Evolutionary conservation across 1,140 invertebrate genomes (phyloP), one percentile per base, ranked within the genome.

Genomic region (Drosophila virilis): DNA sequence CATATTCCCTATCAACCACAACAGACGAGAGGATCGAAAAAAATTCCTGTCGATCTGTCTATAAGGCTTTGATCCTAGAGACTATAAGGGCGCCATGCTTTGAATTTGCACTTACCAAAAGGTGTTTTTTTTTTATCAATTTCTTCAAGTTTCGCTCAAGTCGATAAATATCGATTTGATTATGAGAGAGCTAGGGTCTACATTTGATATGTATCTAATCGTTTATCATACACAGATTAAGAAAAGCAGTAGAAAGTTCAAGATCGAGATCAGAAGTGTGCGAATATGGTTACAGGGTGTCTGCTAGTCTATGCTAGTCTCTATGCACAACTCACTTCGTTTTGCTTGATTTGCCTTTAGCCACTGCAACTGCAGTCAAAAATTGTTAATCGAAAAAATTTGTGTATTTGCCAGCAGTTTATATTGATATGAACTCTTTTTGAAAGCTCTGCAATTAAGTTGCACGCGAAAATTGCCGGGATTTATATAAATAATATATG

Each of bases 381-480:
- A 50, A 50, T 50, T 40, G 46, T 15, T 68, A 22, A 37, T 51
- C 48, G 38, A 50, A 46, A 46, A 46, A 35, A 46, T 45, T 54
- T 46, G 28, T 73, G 62, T 79, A 57, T 62, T 38, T 71, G 43
- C 48, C 12, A 13, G 60, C 50, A 52, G 60, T 77, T 80, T 71
- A 69, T 79, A 69, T 79, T 83, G 62, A 68, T 76, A 73, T 77
- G 62, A 69, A 73, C 80, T 79, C 67, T 48, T 59, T 62, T 35
- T 65, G 71, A 65, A 77, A 73, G 73, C 60, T 76, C 50, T 58
- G 67, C 80, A 83, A 84, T 83, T 83, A 79, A 69, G 62, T 77
- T 38, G 64, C 57, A 59, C 17, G 13, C 57, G 32, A 46, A 35
- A 35, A 15, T 35, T 22, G 42, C 10, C 58, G 10, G 40, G 33